These are phyloP conservation scores for Hemibagrus guttatus DNA, from an alignment of 2,797 vertebrate genomes.

Conservation along the genomic window DNA sequence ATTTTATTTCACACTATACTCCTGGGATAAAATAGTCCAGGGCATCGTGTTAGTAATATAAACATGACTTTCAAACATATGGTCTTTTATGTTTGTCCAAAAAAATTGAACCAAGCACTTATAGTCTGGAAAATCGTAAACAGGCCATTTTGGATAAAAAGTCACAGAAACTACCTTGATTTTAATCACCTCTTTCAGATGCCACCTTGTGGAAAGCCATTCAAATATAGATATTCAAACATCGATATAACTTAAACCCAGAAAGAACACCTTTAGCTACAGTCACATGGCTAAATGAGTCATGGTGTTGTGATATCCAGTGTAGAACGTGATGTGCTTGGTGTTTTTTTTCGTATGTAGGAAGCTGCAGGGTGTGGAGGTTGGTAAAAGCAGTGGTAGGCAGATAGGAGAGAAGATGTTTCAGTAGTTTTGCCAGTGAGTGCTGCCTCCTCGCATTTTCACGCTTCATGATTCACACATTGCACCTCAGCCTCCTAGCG, in stretches of 20 bases:
- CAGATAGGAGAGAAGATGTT: slow-evolving; percentile 27
- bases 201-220: background rate
- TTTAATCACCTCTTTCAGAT: background rate
- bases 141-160: background rate
- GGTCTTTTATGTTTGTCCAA: background rate
- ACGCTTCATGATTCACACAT: slow-evolving; percentile 66
- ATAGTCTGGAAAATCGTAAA: background rate
- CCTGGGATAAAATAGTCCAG: background rate
- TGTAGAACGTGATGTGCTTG: background rate
- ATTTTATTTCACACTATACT: background rate
- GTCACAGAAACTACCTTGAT: background rate
- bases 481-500: slow-evolving; percentile 53
- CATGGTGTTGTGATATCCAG: slow-evolving; percentile 2
- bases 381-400: slow-evolving; percentile 9
- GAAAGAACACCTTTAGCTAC: background rate
- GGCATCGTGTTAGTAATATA: background rate
- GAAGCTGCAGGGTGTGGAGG: slow-evolving; percentile 4
- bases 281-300: background rate
- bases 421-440: slow-evolving; percentile 11
- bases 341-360: background rate
- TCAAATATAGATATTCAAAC: background rate
- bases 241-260: background rate
- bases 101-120: background rate
- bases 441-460: slow-evolving; percentile 58
- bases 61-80: background rate